These are phyloP conservation scores for Odocoileus virginianus DNA, from an alignment of 2,113 vertebrate species.

Conservation along the genomic window DNA sequence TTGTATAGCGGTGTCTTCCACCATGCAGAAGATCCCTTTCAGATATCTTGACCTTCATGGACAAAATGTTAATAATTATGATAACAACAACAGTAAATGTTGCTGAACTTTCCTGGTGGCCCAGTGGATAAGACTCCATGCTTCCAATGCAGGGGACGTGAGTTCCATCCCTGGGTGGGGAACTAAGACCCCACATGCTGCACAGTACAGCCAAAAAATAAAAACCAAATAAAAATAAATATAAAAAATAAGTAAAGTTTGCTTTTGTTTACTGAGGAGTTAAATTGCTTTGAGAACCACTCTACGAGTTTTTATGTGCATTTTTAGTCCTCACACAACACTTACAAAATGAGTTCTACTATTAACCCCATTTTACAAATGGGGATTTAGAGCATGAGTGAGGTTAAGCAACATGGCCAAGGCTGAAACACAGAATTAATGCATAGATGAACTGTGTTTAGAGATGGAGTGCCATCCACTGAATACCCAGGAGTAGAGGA, in stretches of 20 bases:
- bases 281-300: background rate
- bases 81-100: background rate
- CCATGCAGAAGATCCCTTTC: background rate
- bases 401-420: background rate
- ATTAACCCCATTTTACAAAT: background rate
- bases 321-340: background rate
- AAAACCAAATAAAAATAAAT: background rate
- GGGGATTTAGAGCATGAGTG: background rate
- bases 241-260: background rate
- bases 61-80: background rate
- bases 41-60: background rate
- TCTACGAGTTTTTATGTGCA: background rate
- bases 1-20: background rate
- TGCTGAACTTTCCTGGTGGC: background rate
- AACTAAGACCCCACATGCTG: background rate
- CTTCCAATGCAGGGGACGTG: fast-evolving
- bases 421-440: background rate
- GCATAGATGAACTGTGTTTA: background rate
- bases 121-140: background rate
- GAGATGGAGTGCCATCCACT: too few species aligned
- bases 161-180: background rate
- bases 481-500: background rate
- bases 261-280: background rate
- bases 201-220: background rate
- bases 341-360: background rate